A percentile compares a stretch with the other conserved stretches of the same genome.
These are phyloP conservation scores for Clarias gariepinus DNA, from an alignment of 2,113 vertebrate species.

Conservation along the genomic window DNA sequence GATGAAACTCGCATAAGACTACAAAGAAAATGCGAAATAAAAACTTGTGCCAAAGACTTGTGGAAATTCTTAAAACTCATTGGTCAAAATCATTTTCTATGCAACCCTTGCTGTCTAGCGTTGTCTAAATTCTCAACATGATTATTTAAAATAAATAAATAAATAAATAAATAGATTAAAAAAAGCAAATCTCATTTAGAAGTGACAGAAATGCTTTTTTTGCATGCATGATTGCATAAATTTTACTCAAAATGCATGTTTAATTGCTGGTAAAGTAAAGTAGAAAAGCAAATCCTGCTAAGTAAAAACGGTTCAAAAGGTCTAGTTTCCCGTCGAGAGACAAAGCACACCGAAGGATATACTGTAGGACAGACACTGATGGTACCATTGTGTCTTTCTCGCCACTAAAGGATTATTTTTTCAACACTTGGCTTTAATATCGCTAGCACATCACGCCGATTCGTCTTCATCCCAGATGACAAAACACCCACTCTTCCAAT, in stretches of 20 bases:
- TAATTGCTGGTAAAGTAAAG: background rate
- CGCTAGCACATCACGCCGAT: background rate
- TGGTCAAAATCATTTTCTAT: background rate
- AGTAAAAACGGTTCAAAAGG: background rate
- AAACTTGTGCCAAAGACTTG: background rate
- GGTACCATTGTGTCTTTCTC: background rate
- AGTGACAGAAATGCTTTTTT: background rate
- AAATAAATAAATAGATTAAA: too few relatives aligned
- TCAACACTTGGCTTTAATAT: constrained; percentile 15
- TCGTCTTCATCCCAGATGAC: constrained; percentile 16
- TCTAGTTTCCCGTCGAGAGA: background rate
- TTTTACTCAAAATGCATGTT: background rate
- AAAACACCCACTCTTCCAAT: constrained; percentile 20
- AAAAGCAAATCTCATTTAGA: background rate
- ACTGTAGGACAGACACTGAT: background rate
- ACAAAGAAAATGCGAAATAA: background rate
- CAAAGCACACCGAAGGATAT: background rate
- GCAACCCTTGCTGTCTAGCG: background rate
- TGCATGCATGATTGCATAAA: background rate
- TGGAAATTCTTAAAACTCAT: background rate
- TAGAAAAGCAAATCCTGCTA: background rate
- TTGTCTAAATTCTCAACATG: background rate
- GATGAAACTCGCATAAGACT: too few relatives aligned
- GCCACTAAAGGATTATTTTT: background rate
- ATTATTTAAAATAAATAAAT: background rate